These are phyloP conservation scores for Xerus inauris DNA, from an alignment of 2,113 vertebrate species.

Conservation along the genomic window DNA sequence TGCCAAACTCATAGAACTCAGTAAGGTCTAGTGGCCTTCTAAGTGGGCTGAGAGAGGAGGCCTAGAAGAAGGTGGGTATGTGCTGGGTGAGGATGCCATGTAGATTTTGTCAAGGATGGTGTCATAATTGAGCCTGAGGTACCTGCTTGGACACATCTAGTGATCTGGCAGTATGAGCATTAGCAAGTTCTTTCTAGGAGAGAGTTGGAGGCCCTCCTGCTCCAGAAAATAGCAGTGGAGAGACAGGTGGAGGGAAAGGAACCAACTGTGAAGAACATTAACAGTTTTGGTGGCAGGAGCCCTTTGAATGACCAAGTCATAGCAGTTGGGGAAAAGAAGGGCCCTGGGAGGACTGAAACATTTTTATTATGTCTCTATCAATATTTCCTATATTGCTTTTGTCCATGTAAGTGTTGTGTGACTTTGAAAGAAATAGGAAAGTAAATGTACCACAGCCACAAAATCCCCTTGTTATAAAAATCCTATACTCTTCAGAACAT, in stretches of 20 bases:
- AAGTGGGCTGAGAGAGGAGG: background rate
- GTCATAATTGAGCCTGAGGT: background rate
- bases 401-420: background rate
- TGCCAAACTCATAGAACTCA: background rate
- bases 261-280: background rate
- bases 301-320: background rate
- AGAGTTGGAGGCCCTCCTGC: background rate
- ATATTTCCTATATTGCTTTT: background rate
- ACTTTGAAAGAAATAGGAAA: background rate
- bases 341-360: background rate
- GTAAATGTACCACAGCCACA: background rate
- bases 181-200: background rate
- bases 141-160: background rate
- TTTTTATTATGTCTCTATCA: background rate
- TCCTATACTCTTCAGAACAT: background rate
- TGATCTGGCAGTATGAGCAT: background rate
- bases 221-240: background rate
- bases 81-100: accelerated
- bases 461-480: background rate
- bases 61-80: background rate
- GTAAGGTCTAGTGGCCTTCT: background rate
- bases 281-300: background rate
- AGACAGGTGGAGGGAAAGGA: background rate
- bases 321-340: background rate
- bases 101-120: background rate